Evolutionary conservation across 2,888 invertebrate genomes (phyloP).

Genomic region (Leptodirus hochenwartii): DNA sequence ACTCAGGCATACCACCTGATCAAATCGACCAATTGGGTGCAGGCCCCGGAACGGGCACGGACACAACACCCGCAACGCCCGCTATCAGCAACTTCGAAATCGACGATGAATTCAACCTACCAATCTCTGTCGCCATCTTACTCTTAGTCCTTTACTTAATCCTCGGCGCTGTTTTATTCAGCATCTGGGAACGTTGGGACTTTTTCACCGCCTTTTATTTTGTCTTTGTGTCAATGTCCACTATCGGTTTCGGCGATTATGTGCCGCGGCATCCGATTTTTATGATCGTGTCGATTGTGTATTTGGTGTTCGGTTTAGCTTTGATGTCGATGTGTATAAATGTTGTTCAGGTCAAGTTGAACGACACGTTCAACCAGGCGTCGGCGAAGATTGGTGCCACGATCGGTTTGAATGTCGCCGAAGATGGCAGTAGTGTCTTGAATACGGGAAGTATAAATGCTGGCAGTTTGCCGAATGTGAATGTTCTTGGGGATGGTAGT

Average conservation of each 20-base stretch:
- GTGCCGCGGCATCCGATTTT: conserved; percentile 73
- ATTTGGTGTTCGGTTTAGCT: conserved; percentile 85
- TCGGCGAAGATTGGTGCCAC: conserved; percentile 73
- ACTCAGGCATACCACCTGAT: conserved; percentile 18
- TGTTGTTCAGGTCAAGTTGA: conserved; percentile 71
- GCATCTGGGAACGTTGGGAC: conserved; percentile 66
- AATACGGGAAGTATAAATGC: too few species aligned
- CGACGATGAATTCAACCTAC: conserved; percentile 88
- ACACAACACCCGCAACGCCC: conserved; percentile 54
- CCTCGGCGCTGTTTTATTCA: conserved; percentile 66
- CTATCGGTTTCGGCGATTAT: conserved; percentile 90
- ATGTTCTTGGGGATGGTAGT: too few species aligned
- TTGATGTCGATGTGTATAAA: conserved; percentile 95
- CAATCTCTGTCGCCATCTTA: conserved; percentile 72
- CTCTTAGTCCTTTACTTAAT: conserved; percentile 75
- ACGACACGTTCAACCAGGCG: conserved; percentile 67
- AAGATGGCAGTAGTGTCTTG: conserved; percentile 37
- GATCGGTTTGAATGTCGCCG: conserved; percentile 56
- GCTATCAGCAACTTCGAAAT: conserved; percentile 62
- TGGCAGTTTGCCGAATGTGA: too few species aligned
- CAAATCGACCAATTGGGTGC: conserved; percentile 11
- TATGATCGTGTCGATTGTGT: conserved; percentile 84
- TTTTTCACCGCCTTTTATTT: conserved; percentile 92
- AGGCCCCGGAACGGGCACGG: conserved; percentile 15
- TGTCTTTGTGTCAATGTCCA: conserved; percentile 91